Percentiles rank a stretch among this genome's conserved stretches.
Conservation (phyloP, 2,888 invertebrate genomes). For the Acholoe squamosa region DNA sequence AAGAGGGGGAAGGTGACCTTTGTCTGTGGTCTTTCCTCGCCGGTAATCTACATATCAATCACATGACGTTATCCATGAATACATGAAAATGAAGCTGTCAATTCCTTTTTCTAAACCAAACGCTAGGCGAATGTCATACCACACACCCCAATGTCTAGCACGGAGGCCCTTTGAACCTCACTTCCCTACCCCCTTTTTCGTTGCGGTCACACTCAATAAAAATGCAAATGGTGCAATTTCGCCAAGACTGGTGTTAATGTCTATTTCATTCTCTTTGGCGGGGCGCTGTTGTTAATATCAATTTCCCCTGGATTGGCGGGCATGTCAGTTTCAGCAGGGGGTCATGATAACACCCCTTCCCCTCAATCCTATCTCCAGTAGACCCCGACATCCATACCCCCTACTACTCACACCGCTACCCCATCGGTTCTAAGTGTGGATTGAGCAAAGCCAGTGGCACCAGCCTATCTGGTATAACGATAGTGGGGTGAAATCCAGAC, state of each 20-base stretch:
- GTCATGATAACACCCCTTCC: conserved; percentile 23
- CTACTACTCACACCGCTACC: neutral
- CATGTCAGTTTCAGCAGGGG: conserved; percentile 27
- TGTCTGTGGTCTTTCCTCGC: neutral
- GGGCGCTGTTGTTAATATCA: conserved; percentile 48
- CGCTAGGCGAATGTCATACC: conserved; percentile 6
- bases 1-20: neutral
- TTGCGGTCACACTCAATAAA: conserved; percentile 58
- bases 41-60: conserved; percentile 51
- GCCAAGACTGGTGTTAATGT: conserved; percentile 38
- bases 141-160: neutral
- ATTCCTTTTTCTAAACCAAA: neutral
- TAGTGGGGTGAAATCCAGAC: conserved; percentile 31
- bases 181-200: neutral
- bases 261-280: conserved; percentile 53
- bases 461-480: neutral
- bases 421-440: neutral
- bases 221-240: conserved; percentile 56
- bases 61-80: conserved; percentile 52
- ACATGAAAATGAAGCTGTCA: conserved; percentile 48
- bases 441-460: conserved; percentile 21
- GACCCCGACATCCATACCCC: neutral
- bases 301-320: conserved; percentile 41
- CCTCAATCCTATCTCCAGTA: neutral
- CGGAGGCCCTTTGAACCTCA: conserved; percentile 25